Evolutionary conservation across 2,888 invertebrate species (phyloP).

Genomic region (Asteroscopus sphinx): DNA sequence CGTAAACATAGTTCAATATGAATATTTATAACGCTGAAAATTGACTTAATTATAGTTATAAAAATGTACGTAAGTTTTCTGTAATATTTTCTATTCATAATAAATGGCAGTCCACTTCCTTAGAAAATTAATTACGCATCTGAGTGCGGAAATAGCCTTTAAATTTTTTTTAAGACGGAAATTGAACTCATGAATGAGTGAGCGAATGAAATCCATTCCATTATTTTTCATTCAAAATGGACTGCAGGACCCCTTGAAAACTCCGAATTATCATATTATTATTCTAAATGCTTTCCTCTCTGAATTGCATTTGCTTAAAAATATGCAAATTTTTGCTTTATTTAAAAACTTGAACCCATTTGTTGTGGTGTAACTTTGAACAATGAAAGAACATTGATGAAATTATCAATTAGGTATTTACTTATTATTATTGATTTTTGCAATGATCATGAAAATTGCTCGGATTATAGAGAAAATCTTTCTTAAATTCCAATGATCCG

Average conservation of each 20-base stretch:
- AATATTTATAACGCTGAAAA: too few species aligned
- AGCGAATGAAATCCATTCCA: conserved; percentile 39
- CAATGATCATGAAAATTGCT: too few species aligned
- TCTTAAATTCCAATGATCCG: too few species aligned
- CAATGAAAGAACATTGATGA: too few species aligned
- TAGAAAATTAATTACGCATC: conserved; percentile 41
- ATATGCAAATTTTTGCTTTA: not conserved
- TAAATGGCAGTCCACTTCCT: conserved; percentile 27
- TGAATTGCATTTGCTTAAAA: conserved; percentile 6
- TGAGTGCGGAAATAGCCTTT: conserved; percentile 30
- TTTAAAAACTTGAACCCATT: not conserved
- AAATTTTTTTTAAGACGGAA: conserved; percentile 43
- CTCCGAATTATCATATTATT: conserved; percentile 39
- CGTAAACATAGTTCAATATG: too few species aligned
- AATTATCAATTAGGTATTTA: too few species aligned
- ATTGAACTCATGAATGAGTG: conserved; percentile 43
- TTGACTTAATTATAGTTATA: too few species aligned
- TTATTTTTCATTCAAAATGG: conserved; percentile 38
- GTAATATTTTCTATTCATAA: conserved; percentile 20
- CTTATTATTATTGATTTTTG: too few species aligned
- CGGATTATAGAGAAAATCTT: too few species aligned
- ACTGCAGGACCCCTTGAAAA: conserved; percentile 10
- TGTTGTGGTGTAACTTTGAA: too few species aligned
- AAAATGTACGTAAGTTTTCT: too few species aligned
- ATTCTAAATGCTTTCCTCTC: conserved; percentile 20